Conservation (phyloP, 2,888 invertebrate species). For the Lamproptera curius region DNA sequence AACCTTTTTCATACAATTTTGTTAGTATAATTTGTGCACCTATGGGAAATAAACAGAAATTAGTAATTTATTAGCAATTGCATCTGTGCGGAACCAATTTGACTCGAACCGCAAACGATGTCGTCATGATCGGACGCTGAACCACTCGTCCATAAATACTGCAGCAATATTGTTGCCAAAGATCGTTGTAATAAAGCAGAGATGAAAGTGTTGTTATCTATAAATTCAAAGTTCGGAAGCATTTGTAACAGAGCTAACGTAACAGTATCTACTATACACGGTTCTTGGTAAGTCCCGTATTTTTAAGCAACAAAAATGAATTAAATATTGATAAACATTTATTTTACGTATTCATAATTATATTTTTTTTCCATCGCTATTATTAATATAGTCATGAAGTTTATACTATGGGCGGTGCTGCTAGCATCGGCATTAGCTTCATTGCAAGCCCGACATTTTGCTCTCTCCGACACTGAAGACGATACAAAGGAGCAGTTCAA, state of each 20-base stretch:
- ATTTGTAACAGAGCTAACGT: constrained; percentile 55
- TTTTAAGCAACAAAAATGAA: no score
- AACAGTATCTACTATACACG: constrained; percentile 46
- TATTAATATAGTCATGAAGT: constrained; percentile 47
- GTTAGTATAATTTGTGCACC: background rate
- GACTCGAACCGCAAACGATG: constrained; percentile 58
- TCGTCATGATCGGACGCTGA: constrained; percentile 51
- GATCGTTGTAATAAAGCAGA: constrained; percentile 65
- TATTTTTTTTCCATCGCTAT: background rate
- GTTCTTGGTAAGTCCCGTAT: constrained; percentile 44
- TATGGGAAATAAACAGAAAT: constrained; percentile 1
- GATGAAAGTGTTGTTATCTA: constrained; percentile 71
- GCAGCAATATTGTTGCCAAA: constrained; percentile 69
- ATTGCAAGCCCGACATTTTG: constrained; percentile 52
- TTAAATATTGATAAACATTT: background rate
- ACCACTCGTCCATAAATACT: constrained; percentile 72
- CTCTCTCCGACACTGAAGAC: constrained; percentile 38
- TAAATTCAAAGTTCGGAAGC: constrained; percentile 65
- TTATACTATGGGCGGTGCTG: constrained; percentile 47
- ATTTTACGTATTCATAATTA: background rate
- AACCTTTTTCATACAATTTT: constrained; percentile 3
- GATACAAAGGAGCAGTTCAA: constrained; percentile 22
- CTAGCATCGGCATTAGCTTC: constrained; percentile 46
- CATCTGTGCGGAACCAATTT: constrained; percentile 63
- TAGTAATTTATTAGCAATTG: constrained; percentile 15